Conservation (phyloP, 2,888 invertebrate genomes). For the Axea sp. region DNA sequence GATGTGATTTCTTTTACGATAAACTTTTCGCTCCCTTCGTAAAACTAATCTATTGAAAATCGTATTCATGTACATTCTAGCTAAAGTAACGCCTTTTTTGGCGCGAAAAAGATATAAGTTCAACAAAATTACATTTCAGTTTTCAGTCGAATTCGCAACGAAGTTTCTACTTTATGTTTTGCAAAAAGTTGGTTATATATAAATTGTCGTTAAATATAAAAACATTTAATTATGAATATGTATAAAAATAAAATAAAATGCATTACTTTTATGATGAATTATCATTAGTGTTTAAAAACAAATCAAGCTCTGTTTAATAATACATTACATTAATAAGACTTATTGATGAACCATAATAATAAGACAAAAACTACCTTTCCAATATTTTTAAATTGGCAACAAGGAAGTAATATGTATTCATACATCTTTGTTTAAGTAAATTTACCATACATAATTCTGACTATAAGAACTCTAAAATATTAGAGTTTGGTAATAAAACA, state of each 20-base stretch:
- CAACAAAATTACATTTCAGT: conserved; percentile 45
- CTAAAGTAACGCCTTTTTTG: conserved; percentile 52
- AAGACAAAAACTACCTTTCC: too few species aligned
- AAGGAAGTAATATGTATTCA: conserved; percentile 16
- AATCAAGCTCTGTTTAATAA: too few species aligned
- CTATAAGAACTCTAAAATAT: conserved; percentile 18
- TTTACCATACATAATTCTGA: conserved; percentile 11
- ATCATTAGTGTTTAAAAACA: too few species aligned
- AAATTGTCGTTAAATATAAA: conserved; percentile 34
- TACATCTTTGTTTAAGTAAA: conserved; percentile 10
- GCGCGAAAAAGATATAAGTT: conserved; percentile 36
- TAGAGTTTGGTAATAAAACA: conserved; percentile 33
- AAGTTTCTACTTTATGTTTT: conserved; percentile 47
- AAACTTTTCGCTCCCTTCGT: conserved; percentile 43
- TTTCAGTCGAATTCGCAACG: conserved; percentile 43
- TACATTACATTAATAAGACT: too few species aligned
- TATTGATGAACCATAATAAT: too few species aligned
- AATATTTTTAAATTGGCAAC: too few species aligned
- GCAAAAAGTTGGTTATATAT: conserved; percentile 35
- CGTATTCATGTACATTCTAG: conserved; percentile 15
- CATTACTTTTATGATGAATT: too few species aligned
- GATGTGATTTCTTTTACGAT: conserved; percentile 52
- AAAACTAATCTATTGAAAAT: conserved; percentile 54
- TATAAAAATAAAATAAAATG: too few species aligned
- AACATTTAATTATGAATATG: conserved; percentile 39